Evolutionary conservation across 1,140 invertebrate genomes (phyloP).

Genomic region (Trichonephila clavata): DNA sequence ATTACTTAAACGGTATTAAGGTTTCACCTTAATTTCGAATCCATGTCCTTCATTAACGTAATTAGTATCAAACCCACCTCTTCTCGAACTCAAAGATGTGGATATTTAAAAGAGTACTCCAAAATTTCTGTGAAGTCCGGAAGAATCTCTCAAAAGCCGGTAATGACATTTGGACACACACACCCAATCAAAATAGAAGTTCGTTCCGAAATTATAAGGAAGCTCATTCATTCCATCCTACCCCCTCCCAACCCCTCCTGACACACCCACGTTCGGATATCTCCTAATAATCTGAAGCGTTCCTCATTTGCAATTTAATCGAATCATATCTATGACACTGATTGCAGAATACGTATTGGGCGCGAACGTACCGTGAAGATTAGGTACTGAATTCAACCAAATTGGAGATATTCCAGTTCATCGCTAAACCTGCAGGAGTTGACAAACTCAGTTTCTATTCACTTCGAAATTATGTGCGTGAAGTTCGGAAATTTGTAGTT

Average conservation of each 20-base stretch:
- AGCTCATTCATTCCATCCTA: not conserved
- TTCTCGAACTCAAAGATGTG: not conserved
- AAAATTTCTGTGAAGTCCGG: too few species aligned
- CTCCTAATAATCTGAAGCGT: not conserved
- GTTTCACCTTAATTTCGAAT: not conserved
- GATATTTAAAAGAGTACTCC: too few species aligned
- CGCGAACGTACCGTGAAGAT: conserved; percentile 1
- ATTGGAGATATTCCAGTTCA: not conserved
- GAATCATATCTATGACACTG: conserved; percentile 18
- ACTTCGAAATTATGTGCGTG: too few species aligned
- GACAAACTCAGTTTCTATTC: too few species aligned
- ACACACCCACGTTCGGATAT: not conserved
- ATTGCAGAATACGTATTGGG: conserved; percentile 15
- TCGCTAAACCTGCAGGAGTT: too few species aligned
- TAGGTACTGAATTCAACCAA: conserved; percentile 2
- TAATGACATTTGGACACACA: not conserved
- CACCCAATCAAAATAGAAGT: not conserved
- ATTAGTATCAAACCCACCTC: not conserved
- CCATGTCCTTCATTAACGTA: not conserved
- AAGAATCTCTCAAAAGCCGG: not conserved
- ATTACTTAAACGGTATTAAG: too few species aligned
- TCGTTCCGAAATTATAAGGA: not conserved
- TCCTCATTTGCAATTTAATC: conserved; percentile 44
- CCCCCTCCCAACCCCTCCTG: not conserved
- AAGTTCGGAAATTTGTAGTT: too few species aligned